These are phyloP conservation scores for Hydrotaea cyrtoneurina DNA, from an alignment of 2,888 invertebrate species.

Conservation along the genomic window DNA sequence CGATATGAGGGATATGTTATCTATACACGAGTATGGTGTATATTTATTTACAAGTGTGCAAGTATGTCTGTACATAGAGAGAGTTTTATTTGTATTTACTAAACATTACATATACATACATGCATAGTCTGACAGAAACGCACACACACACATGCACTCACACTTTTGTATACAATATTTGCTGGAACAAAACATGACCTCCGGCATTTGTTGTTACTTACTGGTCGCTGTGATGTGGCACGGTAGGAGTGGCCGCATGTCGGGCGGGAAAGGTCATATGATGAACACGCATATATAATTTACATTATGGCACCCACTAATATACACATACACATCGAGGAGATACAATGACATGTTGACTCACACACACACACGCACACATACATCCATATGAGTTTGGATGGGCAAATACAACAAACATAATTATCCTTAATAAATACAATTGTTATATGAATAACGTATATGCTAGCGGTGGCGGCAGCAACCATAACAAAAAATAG, in stretches of 20 bases:
- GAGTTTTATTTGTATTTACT: slow-evolving; percentile 24
- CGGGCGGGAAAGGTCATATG: slow-evolving; percentile 32
- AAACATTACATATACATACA: not conserved
- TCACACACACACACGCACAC: slow-evolving; percentile 12
- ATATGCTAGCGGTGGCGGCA: no score
- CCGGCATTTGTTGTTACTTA: slow-evolving; percentile 34
- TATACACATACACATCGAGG: no score
- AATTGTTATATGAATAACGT: slow-evolving; percentile 42
- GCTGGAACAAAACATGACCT: slow-evolving; percentile 38
- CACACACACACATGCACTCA: not conserved
- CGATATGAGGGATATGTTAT: no score
- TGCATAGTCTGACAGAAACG: no score
- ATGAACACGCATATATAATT: slow-evolving; percentile 35
- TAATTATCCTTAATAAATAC: slow-evolving; percentile 58
- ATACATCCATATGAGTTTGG: not conserved
- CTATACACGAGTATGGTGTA: not conserved
- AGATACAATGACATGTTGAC: no score
- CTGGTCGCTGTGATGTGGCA: not conserved
- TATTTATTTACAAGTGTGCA: not conserved
- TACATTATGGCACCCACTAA: slow-evolving; percentile 32
- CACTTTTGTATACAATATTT: slow-evolving; percentile 21
- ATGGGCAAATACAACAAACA: slow-evolving; percentile 5
- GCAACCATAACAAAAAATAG: not conserved
- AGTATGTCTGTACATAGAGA: not conserved
- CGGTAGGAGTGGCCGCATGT: not conserved